Evolutionary conservation across 2,113 vertebrate genomes (phyloP).

Genomic region (Paradoxurus hermaphroditus): DNA sequence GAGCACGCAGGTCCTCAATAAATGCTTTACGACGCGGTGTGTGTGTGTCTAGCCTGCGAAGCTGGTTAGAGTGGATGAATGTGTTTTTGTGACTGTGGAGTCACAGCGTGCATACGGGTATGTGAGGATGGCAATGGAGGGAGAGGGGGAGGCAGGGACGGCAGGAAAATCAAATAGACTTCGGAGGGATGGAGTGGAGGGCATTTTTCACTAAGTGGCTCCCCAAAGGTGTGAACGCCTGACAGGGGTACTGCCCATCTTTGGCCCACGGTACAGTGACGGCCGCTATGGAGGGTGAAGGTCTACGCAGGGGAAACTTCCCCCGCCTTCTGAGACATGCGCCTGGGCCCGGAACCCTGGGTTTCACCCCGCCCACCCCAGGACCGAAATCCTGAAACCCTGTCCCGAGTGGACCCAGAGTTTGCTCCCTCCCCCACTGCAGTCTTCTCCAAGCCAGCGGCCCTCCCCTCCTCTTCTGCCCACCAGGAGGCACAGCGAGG

Average conservation of each 20-base stretch:
- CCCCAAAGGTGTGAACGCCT: neutral
- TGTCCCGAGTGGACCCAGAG: no score
- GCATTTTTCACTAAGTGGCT: neutral
- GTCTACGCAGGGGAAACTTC: neutral
- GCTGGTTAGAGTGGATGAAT: constrained; percentile 21
- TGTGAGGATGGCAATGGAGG: neutral
- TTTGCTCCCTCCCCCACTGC: neutral
- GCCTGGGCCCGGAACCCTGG: neutral
- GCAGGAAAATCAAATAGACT: neutral
- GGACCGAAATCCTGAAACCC: neutral
- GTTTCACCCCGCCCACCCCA: neutral
- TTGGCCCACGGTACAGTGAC: neutral
- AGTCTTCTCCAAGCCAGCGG: neutral
- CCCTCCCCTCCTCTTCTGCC: neutral
- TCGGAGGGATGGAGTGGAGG: neutral
- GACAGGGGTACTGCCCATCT: neutral
- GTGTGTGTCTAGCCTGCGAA: neutral
- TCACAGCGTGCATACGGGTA: neutral
- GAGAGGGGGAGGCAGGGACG: neutral
- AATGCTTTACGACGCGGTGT: constrained; percentile 8
- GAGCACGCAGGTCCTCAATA: neutral
- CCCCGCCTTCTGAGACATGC: neutral
- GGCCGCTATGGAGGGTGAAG: neutral
- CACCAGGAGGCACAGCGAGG: neutral
- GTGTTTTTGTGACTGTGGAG: neutral